These are phyloP conservation scores for Asarcornis scutulata DNA, from an alignment of 2,113 vertebrate species.

Conservation along the genomic window DNA sequence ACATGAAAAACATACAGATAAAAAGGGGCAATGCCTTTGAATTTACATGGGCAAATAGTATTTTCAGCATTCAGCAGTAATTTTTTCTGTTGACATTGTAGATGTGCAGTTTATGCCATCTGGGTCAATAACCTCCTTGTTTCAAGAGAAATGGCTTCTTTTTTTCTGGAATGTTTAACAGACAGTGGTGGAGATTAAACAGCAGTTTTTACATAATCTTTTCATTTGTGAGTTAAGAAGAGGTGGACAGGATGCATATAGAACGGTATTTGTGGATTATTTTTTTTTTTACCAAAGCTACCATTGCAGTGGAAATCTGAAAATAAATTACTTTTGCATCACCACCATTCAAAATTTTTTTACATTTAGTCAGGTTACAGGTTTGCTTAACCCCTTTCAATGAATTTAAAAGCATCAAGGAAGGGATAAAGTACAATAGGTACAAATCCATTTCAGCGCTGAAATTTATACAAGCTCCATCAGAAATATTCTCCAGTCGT, in stretches of 20 bases:
- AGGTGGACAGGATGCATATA: slow-evolving; percentile 24
- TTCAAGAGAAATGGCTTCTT: slow-evolving; percentile 61
- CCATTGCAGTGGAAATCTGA: background rate
- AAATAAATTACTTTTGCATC: slow-evolving; percentile 28
- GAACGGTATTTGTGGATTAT: slow-evolving; percentile 30
- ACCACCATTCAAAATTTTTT: background rate
- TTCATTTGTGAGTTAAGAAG: slow-evolving; percentile 60
- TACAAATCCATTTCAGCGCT: slow-evolving; percentile 33
- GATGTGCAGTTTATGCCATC: slow-evolving; percentile 55
- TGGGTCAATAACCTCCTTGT: slow-evolving; percentile 60
- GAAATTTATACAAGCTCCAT: background rate
- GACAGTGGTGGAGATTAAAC: slow-evolving; percentile 60
- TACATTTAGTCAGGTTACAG: background rate
- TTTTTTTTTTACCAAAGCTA: slow-evolving; percentile 2
- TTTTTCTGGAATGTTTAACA: slow-evolving; percentile 60
- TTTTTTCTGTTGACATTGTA: slow-evolving; percentile 67
- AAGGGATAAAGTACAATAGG: slow-evolving; percentile 34
- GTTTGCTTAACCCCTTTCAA: slow-evolving; percentile 4
- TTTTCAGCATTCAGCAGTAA: slow-evolving; percentile 37
- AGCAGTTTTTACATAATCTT: slow-evolving; percentile 57
- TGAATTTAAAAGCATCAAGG: slow-evolving; percentile 35
- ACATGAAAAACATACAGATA: slow-evolving; percentile 62
- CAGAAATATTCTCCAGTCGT: background rate
- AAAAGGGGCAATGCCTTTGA: slow-evolving; percentile 60
- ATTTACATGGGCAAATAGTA: slow-evolving; percentile 65